Conservation (phyloP, 1,140 invertebrate genomes). For the Musca vetustissima region DNA sequence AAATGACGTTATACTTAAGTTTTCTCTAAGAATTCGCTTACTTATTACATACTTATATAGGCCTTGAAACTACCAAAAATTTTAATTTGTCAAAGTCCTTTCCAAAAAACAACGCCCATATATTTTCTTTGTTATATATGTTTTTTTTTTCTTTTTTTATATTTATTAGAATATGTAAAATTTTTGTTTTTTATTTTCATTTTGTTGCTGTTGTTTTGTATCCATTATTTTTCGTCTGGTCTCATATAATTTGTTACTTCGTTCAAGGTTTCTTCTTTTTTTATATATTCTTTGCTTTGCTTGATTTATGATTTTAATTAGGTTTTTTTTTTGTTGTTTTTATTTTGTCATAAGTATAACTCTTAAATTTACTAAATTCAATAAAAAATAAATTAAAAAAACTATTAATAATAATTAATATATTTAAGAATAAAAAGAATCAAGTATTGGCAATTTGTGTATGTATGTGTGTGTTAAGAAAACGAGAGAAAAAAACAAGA, state of each 20-base stretch:
- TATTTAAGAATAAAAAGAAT: background rate
- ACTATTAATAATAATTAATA: slow-evolving; percentile 1
- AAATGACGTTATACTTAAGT: no score
- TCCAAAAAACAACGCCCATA: no score
- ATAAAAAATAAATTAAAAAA: slow-evolving; percentile 14
- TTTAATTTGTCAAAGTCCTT: no score
- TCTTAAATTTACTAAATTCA: slow-evolving; percentile 24
- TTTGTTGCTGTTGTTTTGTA: slow-evolving; percentile 9
- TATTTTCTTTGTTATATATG: background rate
- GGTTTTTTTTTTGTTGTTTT: background rate
- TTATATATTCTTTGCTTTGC: slow-evolving; percentile 1
- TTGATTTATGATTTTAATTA: background rate
- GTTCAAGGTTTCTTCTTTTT: slow-evolving; percentile 6
- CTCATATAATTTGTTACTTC: slow-evolving; percentile 8
- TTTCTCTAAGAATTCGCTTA: no score
- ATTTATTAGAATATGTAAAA: slow-evolving; percentile 21
- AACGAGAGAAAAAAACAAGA: no score
- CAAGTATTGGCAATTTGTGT: slow-evolving; percentile 2
- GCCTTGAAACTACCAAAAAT: no score
- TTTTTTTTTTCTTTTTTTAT: background rate
- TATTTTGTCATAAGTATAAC: background rate
- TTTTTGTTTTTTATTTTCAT: slow-evolving; percentile 5
- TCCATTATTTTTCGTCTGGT: background rate
- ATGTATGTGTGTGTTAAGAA: no score
- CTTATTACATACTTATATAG: no score